These are phyloP conservation scores for Saturnia japonica DNA, from an alignment of 2,888 invertebrate genomes.

Conservation along the genomic window DNA sequence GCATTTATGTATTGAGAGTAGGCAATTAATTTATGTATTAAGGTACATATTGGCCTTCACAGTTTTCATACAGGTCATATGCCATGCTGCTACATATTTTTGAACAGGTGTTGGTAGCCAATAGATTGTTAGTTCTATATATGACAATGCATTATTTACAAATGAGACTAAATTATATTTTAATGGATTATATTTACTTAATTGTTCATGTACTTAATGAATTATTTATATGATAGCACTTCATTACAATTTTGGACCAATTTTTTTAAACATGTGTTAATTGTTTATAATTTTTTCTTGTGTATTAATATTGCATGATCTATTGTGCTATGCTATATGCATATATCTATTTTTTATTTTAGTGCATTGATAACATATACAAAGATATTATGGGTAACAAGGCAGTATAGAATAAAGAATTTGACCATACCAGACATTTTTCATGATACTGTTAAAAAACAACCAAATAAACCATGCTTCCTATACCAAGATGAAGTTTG, in stretches of 20 bases:
- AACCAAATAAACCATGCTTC: conserved; percentile 92
- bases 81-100: too few species aligned
- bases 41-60: too few species aligned
- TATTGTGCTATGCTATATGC: neutral
- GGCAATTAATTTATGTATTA: too few species aligned
- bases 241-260: neutral
- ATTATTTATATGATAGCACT: neutral
- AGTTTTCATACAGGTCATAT: too few species aligned
- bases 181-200: neutral
- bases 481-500: conserved; percentile 91
- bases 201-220: neutral
- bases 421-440: conserved; percentile 91
- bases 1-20: neutral
- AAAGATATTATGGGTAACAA: conserved; percentile 84
- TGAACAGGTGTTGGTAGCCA: neutral
- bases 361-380: conserved; percentile 87
- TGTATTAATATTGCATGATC: neutral
- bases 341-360: conserved; percentile 49
- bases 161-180: neutral
- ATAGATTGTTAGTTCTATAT: neutral
- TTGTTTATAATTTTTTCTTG: neutral
- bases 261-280: neutral
- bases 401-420: conserved; percentile 85
- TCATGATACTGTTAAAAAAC: conserved; percentile 85
- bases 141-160: neutral